Evolutionary conservation across 2,888 invertebrate genomes (phyloP).

Genomic region (Melitaea athalia): DNA sequence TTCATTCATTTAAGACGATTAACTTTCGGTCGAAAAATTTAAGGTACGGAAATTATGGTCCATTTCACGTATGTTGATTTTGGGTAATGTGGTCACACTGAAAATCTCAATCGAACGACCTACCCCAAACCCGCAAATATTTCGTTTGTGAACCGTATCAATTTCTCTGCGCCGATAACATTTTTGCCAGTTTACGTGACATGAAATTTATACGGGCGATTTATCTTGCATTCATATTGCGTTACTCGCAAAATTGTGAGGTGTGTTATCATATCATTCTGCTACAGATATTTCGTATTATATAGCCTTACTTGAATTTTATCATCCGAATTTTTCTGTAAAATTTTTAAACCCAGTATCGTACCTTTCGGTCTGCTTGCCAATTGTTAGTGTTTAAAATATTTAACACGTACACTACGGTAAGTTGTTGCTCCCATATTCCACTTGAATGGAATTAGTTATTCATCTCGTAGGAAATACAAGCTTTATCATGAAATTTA

Average conservation of each 20-base stretch:
- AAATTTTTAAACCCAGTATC: neutral
- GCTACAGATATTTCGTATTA: constrained; percentile 55
- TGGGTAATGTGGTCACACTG: constrained; percentile 26
- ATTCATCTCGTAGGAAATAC: constrained; percentile 6
- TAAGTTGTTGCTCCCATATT: neutral
- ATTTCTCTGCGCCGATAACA: constrained; percentile 74
- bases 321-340: constrained; percentile 34
- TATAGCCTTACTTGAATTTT: constrained; percentile 56
- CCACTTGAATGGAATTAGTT: neutral
- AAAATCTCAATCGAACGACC: constrained; percentile 61
- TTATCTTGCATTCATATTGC: constrained; percentile 78
- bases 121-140: constrained; percentile 63
- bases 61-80: constrained; percentile 22
- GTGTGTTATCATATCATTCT: constrained; percentile 68
- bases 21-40: constrained; percentile 10
- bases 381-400: constrained; percentile 3
- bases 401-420: neutral
- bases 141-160: constrained; percentile 68
- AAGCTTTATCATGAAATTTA: neutral
- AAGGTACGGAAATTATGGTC: constrained; percentile 18
- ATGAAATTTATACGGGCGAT: constrained; percentile 78
- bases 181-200: constrained; percentile 79
- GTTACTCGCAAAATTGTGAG: constrained; percentile 72
- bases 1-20: constrained; percentile 9
- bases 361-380: neutral